Evolutionary conservation across 2,888 invertebrate species (phyloP).

Genomic region (Chydorus sphaericus): DNA sequence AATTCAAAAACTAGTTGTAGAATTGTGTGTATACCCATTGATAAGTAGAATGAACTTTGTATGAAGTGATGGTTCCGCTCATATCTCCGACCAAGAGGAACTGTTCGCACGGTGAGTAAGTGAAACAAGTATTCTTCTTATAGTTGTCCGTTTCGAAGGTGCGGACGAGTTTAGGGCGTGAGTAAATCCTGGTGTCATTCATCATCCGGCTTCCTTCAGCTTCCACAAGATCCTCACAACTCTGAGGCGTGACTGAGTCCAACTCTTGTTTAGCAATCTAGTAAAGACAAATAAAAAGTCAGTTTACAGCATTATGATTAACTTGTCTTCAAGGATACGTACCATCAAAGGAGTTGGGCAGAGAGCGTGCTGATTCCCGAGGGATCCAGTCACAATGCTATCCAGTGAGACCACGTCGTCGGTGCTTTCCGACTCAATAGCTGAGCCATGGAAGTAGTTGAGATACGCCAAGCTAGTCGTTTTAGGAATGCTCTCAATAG

Average conservation of each 20-base stretch:
- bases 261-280: slow-evolving; percentile 95
- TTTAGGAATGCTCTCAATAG: slow-evolving; percentile 32
- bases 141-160: slow-evolving; percentile 45
- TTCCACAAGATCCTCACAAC: slow-evolving; percentile 73
- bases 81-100: slow-evolving; percentile 75
- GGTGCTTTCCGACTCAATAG: slow-evolving; percentile 6
- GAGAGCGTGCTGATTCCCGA: slow-evolving; percentile 92
- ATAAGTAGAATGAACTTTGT: slow-evolving; percentile 63
- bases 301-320: too few relatives aligned
- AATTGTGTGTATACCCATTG: slow-evolving; percentile 29
- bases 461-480: slow-evolving; percentile 2
- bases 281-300: too few relatives aligned
- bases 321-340: too few relatives aligned
- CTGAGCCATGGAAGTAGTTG: neutral
- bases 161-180: slow-evolving; percentile 59
- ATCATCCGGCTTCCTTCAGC: slow-evolving; percentile 48
- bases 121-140: slow-evolving; percentile 61
- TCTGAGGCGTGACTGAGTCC: slow-evolving; percentile 82
- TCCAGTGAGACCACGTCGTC: slow-evolving; percentile 50
- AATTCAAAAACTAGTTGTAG: too few relatives aligned
- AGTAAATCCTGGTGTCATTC: slow-evolving; percentile 68
- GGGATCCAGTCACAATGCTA: slow-evolving; percentile 88
- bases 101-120: slow-evolving; percentile 45
- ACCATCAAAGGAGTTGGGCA: slow-evolving; percentile 97
- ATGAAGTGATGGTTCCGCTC: slow-evolving; percentile 75